Conservation (phyloP, 2,888 invertebrate genomes). For the Synergus laeviventris region DNA sequence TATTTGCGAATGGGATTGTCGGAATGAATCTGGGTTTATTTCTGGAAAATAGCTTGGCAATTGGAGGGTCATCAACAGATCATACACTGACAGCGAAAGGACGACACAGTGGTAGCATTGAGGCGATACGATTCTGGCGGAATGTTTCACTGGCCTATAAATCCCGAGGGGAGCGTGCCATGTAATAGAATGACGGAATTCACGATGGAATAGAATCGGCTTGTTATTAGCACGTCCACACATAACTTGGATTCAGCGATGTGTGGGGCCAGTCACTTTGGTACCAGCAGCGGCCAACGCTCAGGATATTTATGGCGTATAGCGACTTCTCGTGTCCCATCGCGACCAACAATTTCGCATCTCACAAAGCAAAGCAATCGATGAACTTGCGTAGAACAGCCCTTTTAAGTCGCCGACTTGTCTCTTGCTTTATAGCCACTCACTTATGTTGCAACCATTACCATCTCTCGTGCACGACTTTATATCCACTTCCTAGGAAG, state of each 20-base stretch:
- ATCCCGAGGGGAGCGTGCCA: constrained; percentile 57
- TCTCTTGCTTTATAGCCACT: constrained; percentile 29
- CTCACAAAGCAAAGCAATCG: constrained; percentile 27
- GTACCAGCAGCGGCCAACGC: constrained; percentile 40
- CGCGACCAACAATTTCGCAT: constrained; percentile 45
- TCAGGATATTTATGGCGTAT: constrained; percentile 55
- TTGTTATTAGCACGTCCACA: constrained; percentile 72
- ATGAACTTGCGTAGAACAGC: constrained; percentile 1
- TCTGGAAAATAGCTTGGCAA: constrained; percentile 41
- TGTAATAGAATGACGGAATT: constrained; percentile 68
- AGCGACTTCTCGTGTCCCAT: constrained; percentile 43
- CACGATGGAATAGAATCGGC: constrained; percentile 69
- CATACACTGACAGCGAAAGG: constrained; percentile 32
- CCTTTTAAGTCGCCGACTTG: constrained; percentile 22
- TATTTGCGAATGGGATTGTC: not conserved
- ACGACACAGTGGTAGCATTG: not conserved
- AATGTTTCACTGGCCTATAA: constrained; percentile 62
- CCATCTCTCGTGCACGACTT: constrained; percentile 1
- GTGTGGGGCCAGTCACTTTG: constrained; percentile 57
- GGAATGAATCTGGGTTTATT: not conserved
- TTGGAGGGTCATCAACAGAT: constrained; percentile 42
- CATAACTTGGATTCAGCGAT: constrained; percentile 71
- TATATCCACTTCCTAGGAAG: constrained; percentile 20
- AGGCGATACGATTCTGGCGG: constrained; percentile 48
- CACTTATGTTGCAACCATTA: constrained; percentile 12